Evolutionary conservation across 53 echinoderm and acorn worm genomes (phyloP), one percentile per base, ranked within the genome.

Genomic region (Hippasteria phrygiana): DNA sequence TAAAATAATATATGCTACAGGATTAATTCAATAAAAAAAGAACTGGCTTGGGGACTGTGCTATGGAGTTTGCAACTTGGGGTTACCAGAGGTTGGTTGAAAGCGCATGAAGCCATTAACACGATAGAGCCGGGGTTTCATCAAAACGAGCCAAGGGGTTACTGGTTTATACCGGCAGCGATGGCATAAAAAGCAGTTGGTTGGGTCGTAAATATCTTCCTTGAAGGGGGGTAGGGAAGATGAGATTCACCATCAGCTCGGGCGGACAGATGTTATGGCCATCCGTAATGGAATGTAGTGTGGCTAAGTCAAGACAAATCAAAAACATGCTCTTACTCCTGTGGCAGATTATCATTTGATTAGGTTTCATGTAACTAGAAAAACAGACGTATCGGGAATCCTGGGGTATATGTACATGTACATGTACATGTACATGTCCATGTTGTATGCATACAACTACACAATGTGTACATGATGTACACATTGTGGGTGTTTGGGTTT

Each of bases 11-110:
- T 80, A 28, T 41, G 22, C 31, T 29, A 27, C 74, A 75, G 71
- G 54, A 85, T 35, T 85, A 85, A 85, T 85, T 85, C 53, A 71
- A 85, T 85, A 40, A 82, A 82, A 78, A n/a, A 2, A 78, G 56
- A 81, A 12, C 39, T 55, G 38, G 62, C 79, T 55, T 55, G 56
- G 31, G 59, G 38, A 40, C 37, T 56, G 35, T 34, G 56, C 16
- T 1, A 36, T 26, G 56, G 54, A 20, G 74, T 45, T n/a, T 56
- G 56, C 16, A 8, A n/a, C 62, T 1, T 4, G 67, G 67, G 67
- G 67, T 66, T 33, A 66, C 35, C 32, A 11, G 10, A 11, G 67
- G 67, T 66, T 66, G 67, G 35, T 66, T 9, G 1, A 34, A 35
- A 35, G 64, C 18, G 26, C 36, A 29, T 18, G 26, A 62, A 62